Evolutionary conservation across 2,113 vertebrate species (phyloP), one percentile per base, ranked within the genome.

Genomic region (Ciconia stormi): DNA sequence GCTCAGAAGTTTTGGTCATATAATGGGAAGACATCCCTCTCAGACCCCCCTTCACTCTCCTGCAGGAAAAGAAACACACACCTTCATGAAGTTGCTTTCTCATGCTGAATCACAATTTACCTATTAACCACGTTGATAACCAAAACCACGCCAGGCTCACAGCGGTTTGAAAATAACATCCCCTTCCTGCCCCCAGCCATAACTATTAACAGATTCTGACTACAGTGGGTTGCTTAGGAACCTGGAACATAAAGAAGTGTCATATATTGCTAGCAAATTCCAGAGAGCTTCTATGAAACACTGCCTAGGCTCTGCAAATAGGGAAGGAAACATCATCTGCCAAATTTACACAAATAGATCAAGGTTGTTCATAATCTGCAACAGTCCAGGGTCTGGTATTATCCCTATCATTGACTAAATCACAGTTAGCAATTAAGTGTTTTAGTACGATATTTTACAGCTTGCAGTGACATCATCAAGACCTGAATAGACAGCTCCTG

Each of bases 381-480:
- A 20, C 17, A 61, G 19, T 15, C 5, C 16, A 12, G 18, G 27
- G 15, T 36, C 56, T 63, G 26, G 6, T 14, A 38, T 10, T 66
- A 32, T 7, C 55, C 55, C 50, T 62, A 10, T 21, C 23, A 22
- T 7, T 13, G 11, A 26, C 5, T 73, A 55, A 84, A 36, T 61
- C 81, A 40, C 7, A 49, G 38, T 10, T 55, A 49, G 36, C 14
- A 38, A 16, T 4, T 26, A 12, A 32, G 32, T 15, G 5, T 2
- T n/a, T 26, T 26, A 8, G 2, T 6, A 6, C 2, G 1, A 0
- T 18, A 13, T n/a, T 74, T 46, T 10, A 49, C 46, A 74, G 46
- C 6, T 32, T 40, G 18, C 72, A 62, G 62, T 27, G 40, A 23
- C 32, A 16, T 19, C 3, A 3, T 49, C 12, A 29, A 16, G 29